Conservation (phyloP, 2,113 vertebrate genomes). For the Macrotus californicus region DNA sequence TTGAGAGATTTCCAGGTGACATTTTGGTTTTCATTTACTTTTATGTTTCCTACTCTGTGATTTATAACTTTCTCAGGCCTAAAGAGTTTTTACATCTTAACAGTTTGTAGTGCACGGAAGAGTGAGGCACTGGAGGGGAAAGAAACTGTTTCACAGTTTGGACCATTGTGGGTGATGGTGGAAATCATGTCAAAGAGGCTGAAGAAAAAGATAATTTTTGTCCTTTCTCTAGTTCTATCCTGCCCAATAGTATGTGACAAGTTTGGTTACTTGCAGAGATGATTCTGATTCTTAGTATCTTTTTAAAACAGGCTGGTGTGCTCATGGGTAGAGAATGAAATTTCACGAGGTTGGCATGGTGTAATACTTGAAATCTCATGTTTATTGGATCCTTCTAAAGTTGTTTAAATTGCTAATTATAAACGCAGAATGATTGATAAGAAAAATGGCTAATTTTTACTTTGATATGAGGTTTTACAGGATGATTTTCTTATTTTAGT, state of each 20-base stretch:
- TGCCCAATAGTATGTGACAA: not conserved
- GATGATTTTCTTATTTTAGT: not conserved
- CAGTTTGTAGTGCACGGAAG: not conserved
- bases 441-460: conserved; percentile 4
- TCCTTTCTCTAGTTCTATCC: not conserved
- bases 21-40: conserved; percentile 47
- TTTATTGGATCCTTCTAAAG: not conserved
- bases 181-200: not conserved
- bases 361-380: not conserved
- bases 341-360: not conserved
- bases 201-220: not conserved
- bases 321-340: not conserved
- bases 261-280: not conserved
- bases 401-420: conserved; percentile 15
- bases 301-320: not conserved
- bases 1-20: not conserved
- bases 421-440: not conserved
- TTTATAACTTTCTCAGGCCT: conserved; percentile 4
- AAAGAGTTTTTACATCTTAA: not conserved
- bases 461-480: not conserved
- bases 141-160: not conserved
- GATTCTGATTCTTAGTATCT: not conserved
- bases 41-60: not conserved
- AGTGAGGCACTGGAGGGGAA: not conserved
- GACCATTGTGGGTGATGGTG: not conserved